These are phyloP conservation scores for Oncorhynchus keta DNA, from an alignment of 2,113 vertebrate genomes.

Conservation along the genomic window DNA sequence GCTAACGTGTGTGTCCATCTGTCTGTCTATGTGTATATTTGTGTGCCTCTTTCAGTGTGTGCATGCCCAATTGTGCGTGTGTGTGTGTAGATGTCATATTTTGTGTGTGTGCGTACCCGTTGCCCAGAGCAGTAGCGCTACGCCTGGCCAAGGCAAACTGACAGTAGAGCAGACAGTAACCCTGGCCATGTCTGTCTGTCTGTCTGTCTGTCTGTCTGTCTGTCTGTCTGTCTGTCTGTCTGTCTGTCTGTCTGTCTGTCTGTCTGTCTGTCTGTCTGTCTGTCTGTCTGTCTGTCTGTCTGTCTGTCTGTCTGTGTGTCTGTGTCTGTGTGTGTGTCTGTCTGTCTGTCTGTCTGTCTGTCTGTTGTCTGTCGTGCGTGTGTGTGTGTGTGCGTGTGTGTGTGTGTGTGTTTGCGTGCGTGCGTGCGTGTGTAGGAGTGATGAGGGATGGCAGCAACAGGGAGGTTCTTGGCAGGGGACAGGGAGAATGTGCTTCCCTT, in stretches of 20 bases:
- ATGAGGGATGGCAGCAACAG: neutral
- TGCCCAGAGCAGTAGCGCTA: neutral
- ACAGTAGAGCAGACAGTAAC: neutral
- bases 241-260: no score
- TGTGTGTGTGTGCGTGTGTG: no score
- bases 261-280: no score
- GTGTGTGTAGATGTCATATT: neutral
- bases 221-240: no score
- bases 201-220: no score
- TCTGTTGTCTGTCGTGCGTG: no score
- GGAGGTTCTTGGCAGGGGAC: conserved; percentile 1
- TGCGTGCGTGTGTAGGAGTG: neutral
- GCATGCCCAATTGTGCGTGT: neutral
- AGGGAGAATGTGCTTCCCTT: conserved; percentile 26
- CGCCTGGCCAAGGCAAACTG: neutral
- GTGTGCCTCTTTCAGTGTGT: neutral
- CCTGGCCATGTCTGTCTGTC: neutral
- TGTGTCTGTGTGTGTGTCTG: no score
- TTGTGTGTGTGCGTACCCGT: neutral
- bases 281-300: neutral
- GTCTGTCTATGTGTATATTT: no score
- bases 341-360: no score
- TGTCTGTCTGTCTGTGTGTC: no score
- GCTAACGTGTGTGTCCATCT: neutral
- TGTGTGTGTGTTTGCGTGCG: no score